A percentile compares a stretch with the other conserved stretches of the same genome.
Evolutionary conservation across 2,888 invertebrate genomes (phyloP).

Genomic region (Leptarthrus brevirostris): DNA sequence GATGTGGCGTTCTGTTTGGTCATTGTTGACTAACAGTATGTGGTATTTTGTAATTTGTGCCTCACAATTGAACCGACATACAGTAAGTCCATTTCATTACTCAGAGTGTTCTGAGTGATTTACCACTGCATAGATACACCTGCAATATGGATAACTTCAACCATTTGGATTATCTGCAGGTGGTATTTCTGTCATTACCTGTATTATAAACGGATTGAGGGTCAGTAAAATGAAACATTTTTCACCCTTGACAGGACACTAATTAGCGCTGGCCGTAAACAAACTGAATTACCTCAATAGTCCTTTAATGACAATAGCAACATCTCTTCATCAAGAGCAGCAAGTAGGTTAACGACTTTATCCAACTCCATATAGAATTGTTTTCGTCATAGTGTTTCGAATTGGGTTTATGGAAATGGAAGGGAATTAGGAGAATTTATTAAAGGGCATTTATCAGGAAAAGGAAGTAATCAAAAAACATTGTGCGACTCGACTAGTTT

Average conservation of each 20-base stretch:
- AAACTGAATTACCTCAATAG: slow-evolving; percentile 1
- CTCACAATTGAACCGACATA: too few relatives aligned
- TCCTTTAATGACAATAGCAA: neutral
- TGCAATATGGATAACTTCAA: too few relatives aligned
- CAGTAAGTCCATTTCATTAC: too few relatives aligned
- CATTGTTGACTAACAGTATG: too few relatives aligned
- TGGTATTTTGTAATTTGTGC: too few relatives aligned
- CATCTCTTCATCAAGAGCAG: neutral
- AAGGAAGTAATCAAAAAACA: too few relatives aligned
- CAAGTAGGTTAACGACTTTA: neutral
- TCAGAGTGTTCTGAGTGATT: too few relatives aligned
- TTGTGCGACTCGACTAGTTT: too few relatives aligned
- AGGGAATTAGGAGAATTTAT: neutral
- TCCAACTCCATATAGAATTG: neutral
- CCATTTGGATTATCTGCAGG: neutral
- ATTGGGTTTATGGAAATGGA: neutral
- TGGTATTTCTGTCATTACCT: neutral
- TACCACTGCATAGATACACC: too few relatives aligned
- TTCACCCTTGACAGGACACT: neutral
- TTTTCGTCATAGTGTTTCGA: neutral
- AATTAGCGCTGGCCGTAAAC: neutral
- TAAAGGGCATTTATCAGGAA: too few relatives aligned
- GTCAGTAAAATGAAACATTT: neutral
- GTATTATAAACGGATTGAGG: neutral
- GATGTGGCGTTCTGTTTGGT: too few relatives aligned